Conservation (phyloP, 1,140 invertebrate genomes). For the Vanessa tameamea region DNA sequence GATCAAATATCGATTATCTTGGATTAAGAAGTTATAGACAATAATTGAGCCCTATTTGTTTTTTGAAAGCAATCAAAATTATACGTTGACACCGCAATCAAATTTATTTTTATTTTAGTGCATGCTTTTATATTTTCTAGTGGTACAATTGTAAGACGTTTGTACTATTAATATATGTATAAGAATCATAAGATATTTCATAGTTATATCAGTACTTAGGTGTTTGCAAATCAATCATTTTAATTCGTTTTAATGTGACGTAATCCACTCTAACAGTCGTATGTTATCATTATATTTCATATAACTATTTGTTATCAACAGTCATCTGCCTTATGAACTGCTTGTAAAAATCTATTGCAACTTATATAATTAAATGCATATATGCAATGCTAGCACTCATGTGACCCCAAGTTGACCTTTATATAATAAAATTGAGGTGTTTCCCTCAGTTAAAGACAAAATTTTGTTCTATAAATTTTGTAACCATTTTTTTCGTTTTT, state of each 20-base stretch:
- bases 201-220: neutral
- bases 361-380: constrained; percentile 1
- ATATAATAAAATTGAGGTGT: constrained; percentile 12
- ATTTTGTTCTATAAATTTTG: too few species aligned
- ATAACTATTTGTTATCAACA: constrained; percentile 5
- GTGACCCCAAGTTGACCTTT: constrained; percentile 21
- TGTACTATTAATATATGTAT: neutral
- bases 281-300: neutral
- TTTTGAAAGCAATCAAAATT: too few species aligned
- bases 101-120: too few species aligned
- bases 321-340: constrained; percentile 18
- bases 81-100: too few species aligned
- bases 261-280: constrained; percentile 8
- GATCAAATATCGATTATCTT: too few species aligned
- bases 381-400: constrained; percentile 11
- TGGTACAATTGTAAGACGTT: too few species aligned
- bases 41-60: too few species aligned
- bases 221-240: neutral
- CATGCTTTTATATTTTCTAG: too few species aligned
- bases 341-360: constrained; percentile 13
- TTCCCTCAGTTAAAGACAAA: neutral
- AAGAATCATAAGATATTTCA: neutral
- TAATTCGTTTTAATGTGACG: constrained; percentile 13
- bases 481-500: too few species aligned
- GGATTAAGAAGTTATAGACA: too few species aligned